A percentile compares a stretch with the other conserved stretches of the same genome.
phyloP scores from a whole-genome alignment of 2,797 vertebrate species.

The Chanos chanos region DNA sequence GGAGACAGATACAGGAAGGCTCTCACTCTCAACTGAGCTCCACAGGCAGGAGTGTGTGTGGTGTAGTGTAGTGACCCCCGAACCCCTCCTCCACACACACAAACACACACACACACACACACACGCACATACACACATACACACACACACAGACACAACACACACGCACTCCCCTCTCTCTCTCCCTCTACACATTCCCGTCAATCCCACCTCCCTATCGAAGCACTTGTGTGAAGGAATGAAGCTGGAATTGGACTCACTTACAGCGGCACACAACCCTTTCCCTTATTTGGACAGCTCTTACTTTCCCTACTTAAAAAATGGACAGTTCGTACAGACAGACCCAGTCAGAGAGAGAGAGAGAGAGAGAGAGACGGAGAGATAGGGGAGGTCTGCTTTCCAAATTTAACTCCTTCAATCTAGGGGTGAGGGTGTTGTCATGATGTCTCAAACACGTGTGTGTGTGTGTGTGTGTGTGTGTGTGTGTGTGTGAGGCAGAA shows the following conservation, averaged over 20 bases:
- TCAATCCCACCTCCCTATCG: slow-evolving; percentile 32
- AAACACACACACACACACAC: too few relatives aligned
- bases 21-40: slow-evolving; percentile 2
- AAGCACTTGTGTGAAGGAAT: slow-evolving; percentile 44
- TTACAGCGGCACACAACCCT: slow-evolving; percentile 19
- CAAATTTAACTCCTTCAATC: slow-evolving; percentile 32
- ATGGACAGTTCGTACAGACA: too few relatives aligned
- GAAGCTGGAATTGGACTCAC: slow-evolving; percentile 37
- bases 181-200: too few relatives aligned
- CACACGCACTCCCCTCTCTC: background rate
- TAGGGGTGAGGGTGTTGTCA: too few relatives aligned
- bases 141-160: slow-evolving; percentile 10
- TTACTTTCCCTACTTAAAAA: slow-evolving; percentile 25
- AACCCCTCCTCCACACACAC: too few relatives aligned
- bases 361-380: slow-evolving; percentile 34
- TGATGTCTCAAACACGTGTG: too few relatives aligned
- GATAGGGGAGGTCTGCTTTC: background rate
- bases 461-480: too few relatives aligned
- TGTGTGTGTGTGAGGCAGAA: too few relatives aligned
- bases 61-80: too few relatives aligned
- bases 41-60: too few relatives aligned
- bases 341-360: slow-evolving; percentile 26
- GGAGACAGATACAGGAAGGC: slow-evolving; percentile 28
- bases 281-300: slow-evolving; percentile 48
- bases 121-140: too few relatives aligned